These are phyloP conservation scores for Microplitis manilae DNA, from an alignment of 2,888 invertebrate species.

Conservation along the genomic window DNA sequence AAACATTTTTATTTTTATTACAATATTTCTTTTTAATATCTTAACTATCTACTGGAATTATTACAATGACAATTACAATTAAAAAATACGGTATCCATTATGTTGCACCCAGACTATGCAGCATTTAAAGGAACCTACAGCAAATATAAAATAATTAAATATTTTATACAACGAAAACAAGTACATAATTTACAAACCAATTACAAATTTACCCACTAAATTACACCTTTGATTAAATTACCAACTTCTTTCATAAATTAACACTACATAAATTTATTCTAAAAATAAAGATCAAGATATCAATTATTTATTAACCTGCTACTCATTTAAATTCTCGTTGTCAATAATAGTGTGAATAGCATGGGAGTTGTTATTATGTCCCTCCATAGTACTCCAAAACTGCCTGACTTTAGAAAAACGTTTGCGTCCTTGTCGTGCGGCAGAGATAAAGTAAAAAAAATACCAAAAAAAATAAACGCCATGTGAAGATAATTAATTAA, in stretches of 20 bases:
- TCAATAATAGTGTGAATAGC: conserved; percentile 32
- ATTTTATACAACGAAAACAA: conserved; percentile 10
- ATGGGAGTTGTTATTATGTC: conserved; percentile 56
- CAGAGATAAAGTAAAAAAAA: conserved; percentile 45
- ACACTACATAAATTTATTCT: not conserved
- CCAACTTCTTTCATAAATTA: not conserved
- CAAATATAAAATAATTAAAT: conserved; percentile 42
- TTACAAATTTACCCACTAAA: conserved; percentile 17
- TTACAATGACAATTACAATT: conserved; percentile 28
- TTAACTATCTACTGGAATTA: conserved; percentile 51
- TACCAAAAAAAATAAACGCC: conserved; percentile 44
- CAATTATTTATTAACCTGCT: conserved; percentile 24
- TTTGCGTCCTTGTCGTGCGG: conserved; percentile 69
- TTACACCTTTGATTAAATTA: not conserved
- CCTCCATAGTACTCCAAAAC: conserved; percentile 71
- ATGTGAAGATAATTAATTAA: conserved; percentile 40
- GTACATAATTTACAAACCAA: conserved; percentile 19
- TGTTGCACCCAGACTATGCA: conserved; percentile 67
- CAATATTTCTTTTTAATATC: conserved; percentile 32
- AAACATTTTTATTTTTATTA: not conserved
- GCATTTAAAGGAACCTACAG: conserved; percentile 69
- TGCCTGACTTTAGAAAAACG: conserved; percentile 70
- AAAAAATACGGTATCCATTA: conserved; percentile 62
- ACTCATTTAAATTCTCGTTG: conserved; percentile 25
- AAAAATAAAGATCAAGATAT: conserved; percentile 2